Conservation (phyloP, 2,113 vertebrate genomes). For the Australoheros scitulus region DNA sequence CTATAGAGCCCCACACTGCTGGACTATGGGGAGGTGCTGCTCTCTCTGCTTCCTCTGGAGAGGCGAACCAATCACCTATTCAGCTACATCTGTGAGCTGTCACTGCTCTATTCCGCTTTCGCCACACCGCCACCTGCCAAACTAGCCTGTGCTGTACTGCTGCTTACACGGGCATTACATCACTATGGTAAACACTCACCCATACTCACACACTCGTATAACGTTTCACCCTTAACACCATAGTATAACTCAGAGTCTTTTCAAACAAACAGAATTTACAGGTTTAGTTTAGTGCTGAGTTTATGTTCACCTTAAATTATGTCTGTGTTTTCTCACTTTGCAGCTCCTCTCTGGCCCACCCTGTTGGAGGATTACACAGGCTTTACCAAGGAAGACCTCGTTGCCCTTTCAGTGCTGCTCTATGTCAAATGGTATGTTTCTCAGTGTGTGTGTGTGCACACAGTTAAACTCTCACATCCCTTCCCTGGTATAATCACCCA, state of each 20-base stretch:
- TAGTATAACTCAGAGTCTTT: neutral
- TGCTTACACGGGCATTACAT: slow-evolving; percentile 88
- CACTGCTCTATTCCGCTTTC: slow-evolving; percentile 88
- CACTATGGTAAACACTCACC: slow-evolving; percentile 83
- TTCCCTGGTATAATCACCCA: neutral
- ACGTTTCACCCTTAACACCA: neutral
- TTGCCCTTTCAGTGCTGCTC: slow-evolving; percentile 79
- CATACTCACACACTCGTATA: neutral
- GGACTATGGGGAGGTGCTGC: slow-evolving; percentile 92
- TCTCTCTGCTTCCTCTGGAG: slow-evolving; percentile 81
- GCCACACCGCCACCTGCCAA: slow-evolving; percentile 81
- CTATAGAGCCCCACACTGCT: slow-evolving; percentile 89
- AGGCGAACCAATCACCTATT: slow-evolving; percentile 86
- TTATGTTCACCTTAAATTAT: slow-evolving; percentile 16
- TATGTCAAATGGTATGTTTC: slow-evolving; percentile 78
- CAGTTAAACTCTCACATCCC: neutral
- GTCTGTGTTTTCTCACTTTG: slow-evolving; percentile 11
- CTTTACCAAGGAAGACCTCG: slow-evolving; percentile 88
- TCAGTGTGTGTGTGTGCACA: neutral
- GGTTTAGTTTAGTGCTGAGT: neutral
- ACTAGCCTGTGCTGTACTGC: slow-evolving; percentile 86
- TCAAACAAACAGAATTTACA: slow-evolving; percentile 26
- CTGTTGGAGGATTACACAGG: slow-evolving; percentile 87
- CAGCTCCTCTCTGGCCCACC: slow-evolving; percentile 90
- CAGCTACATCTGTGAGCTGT: slow-evolving; percentile 94